phyloP scores from a whole-genome alignment of 2,113 vertebrate genomes.

The Isurus oxyrinchus region DNA sequence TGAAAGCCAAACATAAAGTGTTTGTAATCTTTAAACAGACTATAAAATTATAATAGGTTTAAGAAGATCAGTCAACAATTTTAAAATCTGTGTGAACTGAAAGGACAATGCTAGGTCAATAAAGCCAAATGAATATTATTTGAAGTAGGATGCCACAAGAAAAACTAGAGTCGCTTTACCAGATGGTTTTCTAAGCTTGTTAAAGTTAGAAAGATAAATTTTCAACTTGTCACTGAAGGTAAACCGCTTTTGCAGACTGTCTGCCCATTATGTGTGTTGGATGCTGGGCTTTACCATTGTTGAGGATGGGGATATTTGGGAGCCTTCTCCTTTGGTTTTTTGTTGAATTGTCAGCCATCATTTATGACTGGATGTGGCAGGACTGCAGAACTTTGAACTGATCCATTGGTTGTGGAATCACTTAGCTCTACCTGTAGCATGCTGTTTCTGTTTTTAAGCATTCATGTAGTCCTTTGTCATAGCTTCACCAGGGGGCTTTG shows the following conservation, averaged over 20 bases:
- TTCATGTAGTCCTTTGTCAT: too few relatives aligned
- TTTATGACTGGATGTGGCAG: too few relatives aligned
- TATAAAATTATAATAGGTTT: not conserved
- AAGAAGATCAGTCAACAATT: not conserved
- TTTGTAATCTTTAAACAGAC: not conserved
- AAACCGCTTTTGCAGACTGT: not conserved
- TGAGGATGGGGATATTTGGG: too few relatives aligned
- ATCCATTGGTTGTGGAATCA: too few relatives aligned
- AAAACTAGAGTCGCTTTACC: not conserved
- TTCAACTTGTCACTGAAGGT: not conserved
- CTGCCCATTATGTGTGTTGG: not conserved
- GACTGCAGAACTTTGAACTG: too few relatives aligned
- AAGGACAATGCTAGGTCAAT: not conserved
- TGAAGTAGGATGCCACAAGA: not conserved
- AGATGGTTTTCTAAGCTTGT: not conserved
- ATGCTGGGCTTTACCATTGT: too few relatives aligned
- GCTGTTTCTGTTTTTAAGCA: too few relatives aligned
- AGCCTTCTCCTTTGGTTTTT: too few relatives aligned
- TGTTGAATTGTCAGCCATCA: too few relatives aligned
- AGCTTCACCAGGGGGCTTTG: not conserved
- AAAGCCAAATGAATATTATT: not conserved
- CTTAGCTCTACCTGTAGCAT: too few relatives aligned
- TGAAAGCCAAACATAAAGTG: not conserved
- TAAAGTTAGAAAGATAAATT: not conserved
- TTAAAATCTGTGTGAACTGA: not conserved